phyloP scores from a whole-genome alignment of 2,113 vertebrate species.

The Maccullochella peelii region DNA sequence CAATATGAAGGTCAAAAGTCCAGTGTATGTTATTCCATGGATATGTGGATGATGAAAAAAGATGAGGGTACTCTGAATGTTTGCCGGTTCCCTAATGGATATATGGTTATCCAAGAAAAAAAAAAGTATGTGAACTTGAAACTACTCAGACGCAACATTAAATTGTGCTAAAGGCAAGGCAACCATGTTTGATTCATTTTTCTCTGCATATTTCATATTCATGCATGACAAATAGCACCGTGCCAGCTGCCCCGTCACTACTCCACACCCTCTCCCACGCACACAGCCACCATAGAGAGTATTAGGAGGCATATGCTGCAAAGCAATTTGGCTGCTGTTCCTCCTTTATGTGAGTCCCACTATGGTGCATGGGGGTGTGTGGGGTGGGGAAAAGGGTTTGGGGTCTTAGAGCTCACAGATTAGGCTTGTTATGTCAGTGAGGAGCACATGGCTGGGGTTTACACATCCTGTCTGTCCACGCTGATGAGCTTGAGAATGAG shows the following conservation, averaged over 20 bases:
- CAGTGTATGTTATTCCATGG: constrained; percentile 17
- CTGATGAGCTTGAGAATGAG: constrained; percentile 54
- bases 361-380: constrained; percentile 5
- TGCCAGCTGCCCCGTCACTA: constrained; percentile 37
- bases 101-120: neutral
- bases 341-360: constrained; percentile 36
- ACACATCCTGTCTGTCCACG: constrained; percentile 42
- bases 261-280: constrained; percentile 30
- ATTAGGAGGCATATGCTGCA: constrained; percentile 61
- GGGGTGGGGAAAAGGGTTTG: neutral
- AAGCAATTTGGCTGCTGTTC: constrained; percentile 49
- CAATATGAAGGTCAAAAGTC: constrained; percentile 58
- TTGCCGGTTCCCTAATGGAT: constrained; percentile 7
- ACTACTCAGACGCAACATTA: constrained; percentile 17
- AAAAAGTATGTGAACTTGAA: constrained; percentile 11
- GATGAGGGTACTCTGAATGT: constrained; percentile 35
- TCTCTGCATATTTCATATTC: constrained; percentile 52
- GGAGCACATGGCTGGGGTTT: constrained; percentile 42
- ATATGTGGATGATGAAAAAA: constrained; percentile 49
- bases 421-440: constrained; percentile 68
- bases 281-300: constrained; percentile 34
- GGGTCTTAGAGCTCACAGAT: constrained; percentile 58
- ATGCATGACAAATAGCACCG: constrained; percentile 48
- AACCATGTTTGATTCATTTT: constrained; percentile 36
- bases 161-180: constrained; percentile 15